Conservation (phyloP, 1,140 invertebrate genomes). For the Bombyx mandarina region DNA sequence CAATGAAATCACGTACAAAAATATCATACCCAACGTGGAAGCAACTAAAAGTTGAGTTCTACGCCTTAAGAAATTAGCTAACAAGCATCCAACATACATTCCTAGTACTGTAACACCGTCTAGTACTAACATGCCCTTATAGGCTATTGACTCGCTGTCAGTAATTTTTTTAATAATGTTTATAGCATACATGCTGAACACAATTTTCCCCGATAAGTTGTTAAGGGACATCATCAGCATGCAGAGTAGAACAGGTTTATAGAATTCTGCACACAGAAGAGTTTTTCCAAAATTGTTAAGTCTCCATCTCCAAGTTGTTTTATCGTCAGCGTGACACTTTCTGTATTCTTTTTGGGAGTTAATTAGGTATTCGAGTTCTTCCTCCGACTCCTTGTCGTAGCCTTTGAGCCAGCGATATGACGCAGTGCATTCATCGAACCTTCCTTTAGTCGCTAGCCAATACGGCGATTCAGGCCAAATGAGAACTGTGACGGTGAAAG, state of each 20-base stretch:
- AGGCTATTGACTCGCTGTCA: slow-evolving; percentile 18
- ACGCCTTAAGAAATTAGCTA: slow-evolving; percentile 22
- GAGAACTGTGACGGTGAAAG: slow-evolving; percentile 11
- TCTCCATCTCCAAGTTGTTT: slow-evolving; percentile 1
- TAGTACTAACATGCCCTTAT: slow-evolving; percentile 27
- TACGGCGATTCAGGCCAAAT: slow-evolving; percentile 30
- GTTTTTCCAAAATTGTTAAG: slow-evolving; percentile 9
- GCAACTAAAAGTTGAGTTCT: slow-evolving; percentile 17
- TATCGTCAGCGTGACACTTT: slow-evolving; percentile 4
- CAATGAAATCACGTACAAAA: slow-evolving; percentile 21
- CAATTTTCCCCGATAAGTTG: slow-evolving; percentile 25
- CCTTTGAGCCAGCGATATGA: slow-evolving; percentile 25
- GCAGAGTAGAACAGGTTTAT: slow-evolving; percentile 22
- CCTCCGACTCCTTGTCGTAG: slow-evolving; percentile 13
- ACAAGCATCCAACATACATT: slow-evolving; percentile 21
- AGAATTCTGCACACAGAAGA: slow-evolving; percentile 16
- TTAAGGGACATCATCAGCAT: slow-evolving; percentile 14
- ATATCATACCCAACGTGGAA: slow-evolving; percentile 15
- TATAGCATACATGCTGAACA: slow-evolving; percentile 24
- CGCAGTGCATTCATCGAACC: slow-evolving; percentile 19
- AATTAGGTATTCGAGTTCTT: slow-evolving; percentile 21
- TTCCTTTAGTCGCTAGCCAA: slow-evolving; percentile 22
- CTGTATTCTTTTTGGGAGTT: slow-evolving; percentile 14
- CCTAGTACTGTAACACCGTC: slow-evolving; percentile 28
- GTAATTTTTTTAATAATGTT: slow-evolving; percentile 25